phyloP scores from a whole-genome alignment of 2,888 invertebrate species.

The Trachelus iudaicus region DNA sequence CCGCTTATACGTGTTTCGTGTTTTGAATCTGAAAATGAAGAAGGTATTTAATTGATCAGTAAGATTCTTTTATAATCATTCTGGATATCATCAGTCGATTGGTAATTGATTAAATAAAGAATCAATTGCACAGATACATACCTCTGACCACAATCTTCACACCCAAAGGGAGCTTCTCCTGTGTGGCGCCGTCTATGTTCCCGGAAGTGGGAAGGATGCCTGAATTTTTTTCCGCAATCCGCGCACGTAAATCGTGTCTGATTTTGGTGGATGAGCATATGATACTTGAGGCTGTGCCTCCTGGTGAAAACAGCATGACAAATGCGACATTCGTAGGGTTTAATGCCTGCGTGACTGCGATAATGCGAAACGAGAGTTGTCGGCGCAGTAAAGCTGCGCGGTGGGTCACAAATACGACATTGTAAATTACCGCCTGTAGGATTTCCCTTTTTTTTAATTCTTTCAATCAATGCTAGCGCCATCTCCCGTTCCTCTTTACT shows the following conservation, averaged over 20 bases:
- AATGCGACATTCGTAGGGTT: slow-evolving; percentile 71
- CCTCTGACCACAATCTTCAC: slow-evolving; percentile 66
- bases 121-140: slow-evolving; percentile 20
- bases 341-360: slow-evolving; percentile 72
- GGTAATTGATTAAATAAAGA: slow-evolving; percentile 20
- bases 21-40: slow-evolving; percentile 66
- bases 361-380: slow-evolving; percentile 72
- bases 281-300: slow-evolving; percentile 72
- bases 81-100: neutral
- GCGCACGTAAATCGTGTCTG: slow-evolving; percentile 71
- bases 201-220: slow-evolving; percentile 72
- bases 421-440: slow-evolving; percentile 63
- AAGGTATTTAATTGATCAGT: neutral
- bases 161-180: slow-evolving; percentile 68
- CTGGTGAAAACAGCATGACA: slow-evolving; percentile 71
- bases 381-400: slow-evolving; percentile 70
- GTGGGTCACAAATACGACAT: slow-evolving; percentile 70
- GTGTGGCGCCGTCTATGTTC: slow-evolving; percentile 71
- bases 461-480: slow-evolving; percentile 67
- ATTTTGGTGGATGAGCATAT: slow-evolving; percentile 72
- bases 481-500: slow-evolving; percentile 67
- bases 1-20: slow-evolving; percentile 72
- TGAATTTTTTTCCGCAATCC: slow-evolving; percentile 71
- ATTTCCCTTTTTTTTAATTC: slow-evolving; percentile 62
- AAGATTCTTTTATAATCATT: neutral